Base-by-base conservation (phyloP, 2,888 invertebrate species). In the Aphodius granarius region DNA sequence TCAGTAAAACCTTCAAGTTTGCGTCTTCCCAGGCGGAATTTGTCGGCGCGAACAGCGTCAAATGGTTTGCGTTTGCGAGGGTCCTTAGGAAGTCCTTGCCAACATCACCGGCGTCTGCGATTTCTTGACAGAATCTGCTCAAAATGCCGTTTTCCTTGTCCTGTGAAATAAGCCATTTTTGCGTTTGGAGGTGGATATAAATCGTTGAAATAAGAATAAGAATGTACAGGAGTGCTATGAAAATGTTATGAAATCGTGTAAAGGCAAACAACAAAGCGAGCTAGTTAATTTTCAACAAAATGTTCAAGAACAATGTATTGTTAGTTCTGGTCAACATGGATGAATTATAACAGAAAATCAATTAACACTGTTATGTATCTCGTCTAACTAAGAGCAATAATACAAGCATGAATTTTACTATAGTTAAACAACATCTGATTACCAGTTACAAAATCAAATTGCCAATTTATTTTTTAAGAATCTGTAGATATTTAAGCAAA, bases 21-120 rank as follows among this genome's bases (percentile, higher is more conserved):
- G 83, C 80, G 70, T 92, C 90, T 80, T 93, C 92, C 92, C 96
- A 94, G 15, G 97, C 97, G 78, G 93, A 93, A 85, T 97, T 97
- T 83, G 95, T 95, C 0, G 97, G 97, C 1, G 96, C 96, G 85
- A 97, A 95, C 75, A 97, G 89, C 2, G 97, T 97, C 20, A 96
- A 90, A 81, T 94, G 93, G 75, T 91, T 91, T 78, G 92, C 91
- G 76, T 90, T 88, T 75, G 91, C 93, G 43, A 96, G 91, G 79
- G 91, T 92, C 78, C 90, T 90, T 85, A 94, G 89, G 83, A 95
- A 94, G 79, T 93, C 92, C 75, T 92, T 91, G 5, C 94, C 95
- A 76, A 91, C 90, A 23, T 81, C 79, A 21, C 85, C 86, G 81
- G 94, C 93, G 83, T 95, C 93, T 87, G 92, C 91, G 78, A 97